Conservation (phyloP, 2,113 vertebrate species). For the Apistogramma diplotaenia region DNA sequence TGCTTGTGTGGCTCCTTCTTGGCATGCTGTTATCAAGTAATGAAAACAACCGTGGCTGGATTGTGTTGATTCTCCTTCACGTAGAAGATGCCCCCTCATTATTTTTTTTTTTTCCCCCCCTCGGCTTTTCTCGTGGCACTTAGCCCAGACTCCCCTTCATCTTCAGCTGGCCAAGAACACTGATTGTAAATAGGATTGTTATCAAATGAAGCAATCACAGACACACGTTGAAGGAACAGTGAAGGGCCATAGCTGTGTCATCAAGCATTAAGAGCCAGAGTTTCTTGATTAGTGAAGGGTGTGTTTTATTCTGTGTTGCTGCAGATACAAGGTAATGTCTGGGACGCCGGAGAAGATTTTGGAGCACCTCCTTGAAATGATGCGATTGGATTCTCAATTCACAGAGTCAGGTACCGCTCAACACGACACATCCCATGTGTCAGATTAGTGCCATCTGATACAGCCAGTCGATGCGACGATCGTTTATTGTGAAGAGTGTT, state of each 20-base stretch:
- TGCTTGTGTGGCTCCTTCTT: slow-evolving; percentile 30
- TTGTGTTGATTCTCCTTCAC: slow-evolving; percentile 48
- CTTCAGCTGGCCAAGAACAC: slow-evolving; percentile 40
- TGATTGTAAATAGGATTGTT: slow-evolving; percentile 64
- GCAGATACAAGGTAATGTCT: slow-evolving; percentile 96
- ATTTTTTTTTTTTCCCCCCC: slow-evolving; percentile 1
- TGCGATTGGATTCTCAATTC: slow-evolving; percentile 88
- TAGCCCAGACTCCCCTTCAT: slow-evolving; percentile 39
- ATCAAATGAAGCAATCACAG: slow-evolving; percentile 68
- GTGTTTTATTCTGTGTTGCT: slow-evolving; percentile 46
- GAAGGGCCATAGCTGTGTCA: slow-evolving; percentile 27
- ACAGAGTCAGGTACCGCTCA: slow-evolving; percentile 81
- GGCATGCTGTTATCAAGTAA: slow-evolving; percentile 44
- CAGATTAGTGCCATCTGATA: slow-evolving; percentile 8
- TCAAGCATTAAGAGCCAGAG: slow-evolving; percentile 39
- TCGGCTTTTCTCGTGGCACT: slow-evolving; percentile 36
- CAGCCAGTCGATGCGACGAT: slow-evolving; percentile 1
- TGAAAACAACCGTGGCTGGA: slow-evolving; percentile 45
- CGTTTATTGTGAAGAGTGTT: slow-evolving; percentile 24
- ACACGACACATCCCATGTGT: neutral
- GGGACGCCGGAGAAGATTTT: slow-evolving; percentile 98
- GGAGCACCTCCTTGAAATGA: slow-evolving; percentile 97
- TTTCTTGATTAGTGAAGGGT: slow-evolving; percentile 66
- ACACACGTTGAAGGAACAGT: slow-evolving; percentile 39
- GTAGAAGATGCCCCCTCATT: slow-evolving; percentile 33